A percentile compares a stretch with the other conserved stretches of the same genome.
Evolutionary conservation across 1,140 invertebrate species (phyloP).

Genomic region (Papilio polytes): DNA sequence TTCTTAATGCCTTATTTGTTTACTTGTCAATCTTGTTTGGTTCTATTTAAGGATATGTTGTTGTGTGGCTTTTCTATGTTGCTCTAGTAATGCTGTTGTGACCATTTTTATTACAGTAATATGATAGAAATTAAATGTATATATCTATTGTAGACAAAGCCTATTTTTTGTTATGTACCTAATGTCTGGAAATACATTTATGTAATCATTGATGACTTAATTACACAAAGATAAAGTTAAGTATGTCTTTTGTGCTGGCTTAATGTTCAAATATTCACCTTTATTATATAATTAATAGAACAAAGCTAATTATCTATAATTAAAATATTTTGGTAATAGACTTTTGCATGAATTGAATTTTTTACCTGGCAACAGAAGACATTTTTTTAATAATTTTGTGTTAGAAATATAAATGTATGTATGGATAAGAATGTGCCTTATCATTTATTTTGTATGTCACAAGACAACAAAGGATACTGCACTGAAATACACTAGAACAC

Average conservation of each 20-base stretch:
- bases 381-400: neutral
- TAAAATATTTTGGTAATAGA: neutral
- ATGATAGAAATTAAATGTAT: neutral
- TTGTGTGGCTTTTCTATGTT: neutral
- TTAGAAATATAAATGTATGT: too few relatives aligned
- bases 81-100: neutral
- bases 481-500: too few relatives aligned
- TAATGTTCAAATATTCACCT: neutral
- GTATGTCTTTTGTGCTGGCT: neutral
- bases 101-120: neutral
- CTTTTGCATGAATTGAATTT: neutral
- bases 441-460: too few relatives aligned
- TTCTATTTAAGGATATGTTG: neutral
- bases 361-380: neutral
- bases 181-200: neutral
- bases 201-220: neutral
- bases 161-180: neutral
- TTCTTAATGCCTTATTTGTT: neutral
- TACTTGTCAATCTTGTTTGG: neutral
- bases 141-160: neutral
- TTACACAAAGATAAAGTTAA: neutral
- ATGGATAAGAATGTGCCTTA: too few relatives aligned
- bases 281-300: neutral
- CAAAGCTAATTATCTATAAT: neutral
- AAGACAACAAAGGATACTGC: too few relatives aligned